Percentiles rank a stretch among this genome's conserved stretches.
These are phyloP conservation scores for Episyrphus balteatus DNA, from an alignment of 1,140 invertebrate genomes.

Conservation along the genomic window DNA sequence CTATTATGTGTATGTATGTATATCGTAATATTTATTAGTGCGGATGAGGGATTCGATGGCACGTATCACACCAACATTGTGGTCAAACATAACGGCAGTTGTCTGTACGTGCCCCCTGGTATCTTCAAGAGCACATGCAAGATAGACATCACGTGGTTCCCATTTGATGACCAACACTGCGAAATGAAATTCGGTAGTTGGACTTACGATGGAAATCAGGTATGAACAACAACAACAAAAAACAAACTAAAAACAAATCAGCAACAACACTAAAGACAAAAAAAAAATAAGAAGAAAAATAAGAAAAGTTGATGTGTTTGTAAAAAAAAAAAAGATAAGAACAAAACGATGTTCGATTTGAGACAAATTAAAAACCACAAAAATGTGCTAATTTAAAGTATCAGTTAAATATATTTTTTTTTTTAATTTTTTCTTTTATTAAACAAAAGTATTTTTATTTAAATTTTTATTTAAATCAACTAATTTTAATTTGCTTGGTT, in stretches of 20 bases:
- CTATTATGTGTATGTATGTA: too few species aligned
- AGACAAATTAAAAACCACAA: too few species aligned
- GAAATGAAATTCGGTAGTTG: slow-evolving; percentile 93
- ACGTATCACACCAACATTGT: slow-evolving; percentile 96
- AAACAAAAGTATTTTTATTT: too few species aligned
- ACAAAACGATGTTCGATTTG: not conserved
- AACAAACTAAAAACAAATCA: slow-evolving; percentile 3
- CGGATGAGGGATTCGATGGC: slow-evolving; percentile 95
- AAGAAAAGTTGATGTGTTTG: not conserved
- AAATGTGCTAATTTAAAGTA: too few species aligned
- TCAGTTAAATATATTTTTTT: too few species aligned
- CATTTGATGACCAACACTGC: slow-evolving; percentile 96
- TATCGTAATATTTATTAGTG: slow-evolving; percentile 49
- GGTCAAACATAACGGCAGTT: slow-evolving; percentile 87
- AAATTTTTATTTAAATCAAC: not conserved
- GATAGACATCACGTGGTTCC: slow-evolving; percentile 99
- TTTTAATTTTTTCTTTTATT: too few species aligned
- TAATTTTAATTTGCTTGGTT: not conserved
- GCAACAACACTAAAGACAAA: not conserved
- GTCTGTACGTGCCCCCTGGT: slow-evolving; percentile 90
- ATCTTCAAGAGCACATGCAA: slow-evolving; percentile 99
- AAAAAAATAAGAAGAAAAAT: not conserved
- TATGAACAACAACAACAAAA: slow-evolving; percentile 32
- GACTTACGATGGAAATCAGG: slow-evolving; percentile 89
- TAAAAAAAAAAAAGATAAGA: not conserved